Evolutionary conservation across 2,888 invertebrate genomes (phyloP).

Genomic region (Synanthedon myopaeformis): DNA sequence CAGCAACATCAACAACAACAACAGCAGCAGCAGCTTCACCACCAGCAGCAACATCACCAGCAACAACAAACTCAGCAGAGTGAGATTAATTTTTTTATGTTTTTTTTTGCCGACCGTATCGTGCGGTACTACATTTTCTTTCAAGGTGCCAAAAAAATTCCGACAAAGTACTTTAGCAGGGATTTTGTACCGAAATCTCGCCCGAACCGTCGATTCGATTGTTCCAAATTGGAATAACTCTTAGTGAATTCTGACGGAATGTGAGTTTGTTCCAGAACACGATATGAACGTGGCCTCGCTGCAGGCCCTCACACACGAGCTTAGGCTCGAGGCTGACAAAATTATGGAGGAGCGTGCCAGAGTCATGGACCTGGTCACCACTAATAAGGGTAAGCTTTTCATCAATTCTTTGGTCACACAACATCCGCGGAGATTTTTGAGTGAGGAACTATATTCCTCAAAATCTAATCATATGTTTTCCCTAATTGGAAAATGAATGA

Average conservation of each 20-base stretch:
- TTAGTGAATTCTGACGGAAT: slow-evolving; percentile 1
- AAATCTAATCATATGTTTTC: background rate
- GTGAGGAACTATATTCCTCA: no score
- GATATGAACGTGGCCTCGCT: slow-evolving; percentile 55
- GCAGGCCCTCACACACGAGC: slow-evolving; percentile 57
- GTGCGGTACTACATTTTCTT: no score
- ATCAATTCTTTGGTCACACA: background rate
- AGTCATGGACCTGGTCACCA: slow-evolving; percentile 50
- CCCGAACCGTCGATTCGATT: no score
- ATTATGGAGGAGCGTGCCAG: slow-evolving; percentile 58
- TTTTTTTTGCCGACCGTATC: no score
- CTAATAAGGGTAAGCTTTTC: slow-evolving; percentile 43
- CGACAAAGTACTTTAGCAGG: no score
- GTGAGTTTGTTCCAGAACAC: slow-evolving; percentile 26
- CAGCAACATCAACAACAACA: slow-evolving; percentile 22
- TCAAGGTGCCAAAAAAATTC: no score
- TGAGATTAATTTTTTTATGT: no score
- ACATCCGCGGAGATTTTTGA: no score
- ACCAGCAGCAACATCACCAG: slow-evolving; percentile 19
- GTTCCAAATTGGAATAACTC: background rate
- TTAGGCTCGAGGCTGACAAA: slow-evolving; percentile 59
- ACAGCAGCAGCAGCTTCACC: slow-evolving; percentile 20
- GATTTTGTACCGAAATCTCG: no score
- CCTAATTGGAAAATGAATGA: background rate
- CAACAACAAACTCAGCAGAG: slow-evolving; percentile 13